Conservation (phyloP, 2,888 invertebrate species). For the Drosophila hawaiiensis region DNA sequence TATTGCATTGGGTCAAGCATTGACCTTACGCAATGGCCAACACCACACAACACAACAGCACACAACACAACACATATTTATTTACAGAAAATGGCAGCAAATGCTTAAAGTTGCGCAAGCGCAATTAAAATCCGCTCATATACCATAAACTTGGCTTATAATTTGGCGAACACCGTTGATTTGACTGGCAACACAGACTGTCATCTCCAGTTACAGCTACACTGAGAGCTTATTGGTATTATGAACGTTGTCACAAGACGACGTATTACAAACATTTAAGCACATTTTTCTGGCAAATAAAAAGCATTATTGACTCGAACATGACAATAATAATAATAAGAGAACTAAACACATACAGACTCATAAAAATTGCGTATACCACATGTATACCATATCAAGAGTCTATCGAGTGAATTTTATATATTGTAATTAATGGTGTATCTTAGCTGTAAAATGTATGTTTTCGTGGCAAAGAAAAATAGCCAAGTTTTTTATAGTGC, state of each 20-base stretch:
- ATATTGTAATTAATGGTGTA: neutral
- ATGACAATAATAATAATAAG: neutral
- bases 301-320: neutral
- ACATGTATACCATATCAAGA: neutral
- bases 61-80: neutral
- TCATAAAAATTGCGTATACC: neutral
- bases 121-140: conserved; percentile 52
- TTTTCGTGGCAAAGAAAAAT: neutral
- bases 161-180: conserved; percentile 62
- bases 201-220: conserved; percentile 16
- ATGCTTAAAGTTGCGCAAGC: conserved; percentile 39
- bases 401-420: neutral
- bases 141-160: conserved; percentile 76
- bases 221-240: neutral
- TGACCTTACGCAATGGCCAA: conserved; percentile 72
- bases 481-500: neutral
- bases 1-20: conserved; percentile 55
- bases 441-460: no score
- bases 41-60: neutral
- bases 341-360: neutral
- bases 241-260: neutral
- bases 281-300: neutral
- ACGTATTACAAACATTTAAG: neutral
- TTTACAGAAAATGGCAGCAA: conserved; percentile 30
- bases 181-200: conserved; percentile 32